Evolutionary conservation across 1,140 invertebrate genomes (phyloP).

Genomic region (Myzus persicae): DNA sequence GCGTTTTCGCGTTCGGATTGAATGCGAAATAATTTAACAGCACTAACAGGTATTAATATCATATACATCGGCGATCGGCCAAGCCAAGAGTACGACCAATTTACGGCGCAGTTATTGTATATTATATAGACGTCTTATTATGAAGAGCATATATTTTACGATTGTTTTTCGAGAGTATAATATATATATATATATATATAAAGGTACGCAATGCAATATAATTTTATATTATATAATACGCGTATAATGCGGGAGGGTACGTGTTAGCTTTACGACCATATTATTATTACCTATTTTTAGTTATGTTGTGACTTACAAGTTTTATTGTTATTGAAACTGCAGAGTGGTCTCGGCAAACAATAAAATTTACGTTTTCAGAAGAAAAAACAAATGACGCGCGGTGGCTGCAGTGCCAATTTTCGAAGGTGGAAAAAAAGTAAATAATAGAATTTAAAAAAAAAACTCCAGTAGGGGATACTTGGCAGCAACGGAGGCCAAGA

Average conservation of each 20-base stretch:
- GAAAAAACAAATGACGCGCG: background rate
- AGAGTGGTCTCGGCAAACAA: background rate
- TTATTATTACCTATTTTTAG: background rate
- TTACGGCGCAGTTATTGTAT: background rate
- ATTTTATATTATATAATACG: background rate
- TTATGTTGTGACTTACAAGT: conserved; percentile 21
- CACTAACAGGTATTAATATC: background rate
- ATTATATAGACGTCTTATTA: conserved; percentile 15
- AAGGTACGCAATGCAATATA: background rate
- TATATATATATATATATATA: too few species aligned
- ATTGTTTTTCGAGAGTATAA: background rate
- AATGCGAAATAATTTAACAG: background rate
- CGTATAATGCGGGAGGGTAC: background rate
- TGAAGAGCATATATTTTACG: background rate
- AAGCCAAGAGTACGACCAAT: background rate
- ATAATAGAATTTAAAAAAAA: background rate
- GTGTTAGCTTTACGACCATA: conserved; percentile 24
- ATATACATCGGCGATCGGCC: background rate
- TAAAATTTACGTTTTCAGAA: background rate
- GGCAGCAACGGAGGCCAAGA: background rate
- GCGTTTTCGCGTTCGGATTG: background rate
- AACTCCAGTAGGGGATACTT: background rate
- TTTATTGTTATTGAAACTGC: background rate
- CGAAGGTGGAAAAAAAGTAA: background rate
- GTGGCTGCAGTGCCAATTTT: background rate